Evolutionary conservation across 1,140 invertebrate species (phyloP).

Genomic region (Aphis craccivora): DNA sequence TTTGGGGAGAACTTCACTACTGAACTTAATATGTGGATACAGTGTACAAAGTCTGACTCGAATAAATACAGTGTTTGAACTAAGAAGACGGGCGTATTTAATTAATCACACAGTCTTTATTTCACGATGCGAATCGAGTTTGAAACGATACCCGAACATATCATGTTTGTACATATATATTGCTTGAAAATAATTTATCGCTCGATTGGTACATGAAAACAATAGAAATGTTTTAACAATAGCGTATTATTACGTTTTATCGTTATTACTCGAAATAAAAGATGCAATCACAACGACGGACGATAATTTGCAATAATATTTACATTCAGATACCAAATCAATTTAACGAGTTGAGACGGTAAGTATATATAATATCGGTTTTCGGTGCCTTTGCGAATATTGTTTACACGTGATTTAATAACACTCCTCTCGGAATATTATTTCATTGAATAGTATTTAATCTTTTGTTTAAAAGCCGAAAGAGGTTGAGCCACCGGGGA

Average conservation of each 20-base stretch:
- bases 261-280: background rate
- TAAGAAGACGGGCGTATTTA: background rate
- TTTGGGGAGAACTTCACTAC: background rate
- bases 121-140: background rate
- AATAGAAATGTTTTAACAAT: background rate
- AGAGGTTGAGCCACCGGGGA: background rate
- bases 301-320: background rate
- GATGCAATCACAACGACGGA: background rate
- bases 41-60: background rate
- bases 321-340: background rate
- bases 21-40: background rate
- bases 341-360: background rate
- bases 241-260: background rate
- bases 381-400: background rate
- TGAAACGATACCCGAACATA: conserved; percentile 8
- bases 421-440: background rate
- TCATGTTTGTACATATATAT: background rate
- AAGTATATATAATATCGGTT: background rate
- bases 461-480: background rate
- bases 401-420: background rate
- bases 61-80: background rate
- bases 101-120: conserved; percentile 18
- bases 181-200: background rate
- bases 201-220: background rate
- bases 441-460: background rate